Evolutionary conservation across 2,797 vertebrate species (phyloP).

Genomic region (Peromyscus nudipes): DNA sequence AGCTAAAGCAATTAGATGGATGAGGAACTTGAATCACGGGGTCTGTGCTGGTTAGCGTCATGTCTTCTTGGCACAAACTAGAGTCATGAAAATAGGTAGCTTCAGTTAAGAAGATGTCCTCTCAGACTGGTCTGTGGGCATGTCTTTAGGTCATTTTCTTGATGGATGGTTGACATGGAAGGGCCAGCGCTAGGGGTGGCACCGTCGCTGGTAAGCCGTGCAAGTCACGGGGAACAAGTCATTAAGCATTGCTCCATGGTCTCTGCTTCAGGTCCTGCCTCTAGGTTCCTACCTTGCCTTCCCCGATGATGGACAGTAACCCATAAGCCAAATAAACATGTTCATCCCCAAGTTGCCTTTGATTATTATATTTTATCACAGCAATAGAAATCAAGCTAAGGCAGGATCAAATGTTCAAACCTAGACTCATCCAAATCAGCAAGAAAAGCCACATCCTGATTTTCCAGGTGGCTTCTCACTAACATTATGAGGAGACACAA

Average conservation of each 20-base stretch:
- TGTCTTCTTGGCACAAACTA: not conserved
- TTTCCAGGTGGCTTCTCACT: rapidly evolving
- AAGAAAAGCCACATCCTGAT: rapidly evolving
- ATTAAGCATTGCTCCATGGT: too few species aligned
- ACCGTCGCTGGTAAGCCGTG: not conserved
- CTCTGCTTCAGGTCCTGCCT: not conserved
- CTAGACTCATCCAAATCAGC: rapidly evolving
- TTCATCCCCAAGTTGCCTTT: not conserved
- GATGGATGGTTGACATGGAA: not conserved
- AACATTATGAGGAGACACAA: not conserved
- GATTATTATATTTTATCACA: not conserved
- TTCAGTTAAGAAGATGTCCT: not conserved
- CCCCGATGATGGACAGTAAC: not conserved
- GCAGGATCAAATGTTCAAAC: not conserved
- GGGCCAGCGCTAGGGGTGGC: not conserved
- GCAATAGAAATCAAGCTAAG: not conserved
- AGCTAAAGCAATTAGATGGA: rapidly evolving
- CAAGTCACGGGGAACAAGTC: not conserved
- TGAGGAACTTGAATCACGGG: not conserved
- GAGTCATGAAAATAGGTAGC: not conserved
- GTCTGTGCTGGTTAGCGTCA: not conserved
- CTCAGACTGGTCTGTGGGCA: not conserved
- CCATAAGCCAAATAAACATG: not conserved
- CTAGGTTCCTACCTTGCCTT: not conserved
- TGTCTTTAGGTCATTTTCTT: not conserved